Conservation (phyloP, 2,888 invertebrate species). For the Cosmia pyralina region DNA sequence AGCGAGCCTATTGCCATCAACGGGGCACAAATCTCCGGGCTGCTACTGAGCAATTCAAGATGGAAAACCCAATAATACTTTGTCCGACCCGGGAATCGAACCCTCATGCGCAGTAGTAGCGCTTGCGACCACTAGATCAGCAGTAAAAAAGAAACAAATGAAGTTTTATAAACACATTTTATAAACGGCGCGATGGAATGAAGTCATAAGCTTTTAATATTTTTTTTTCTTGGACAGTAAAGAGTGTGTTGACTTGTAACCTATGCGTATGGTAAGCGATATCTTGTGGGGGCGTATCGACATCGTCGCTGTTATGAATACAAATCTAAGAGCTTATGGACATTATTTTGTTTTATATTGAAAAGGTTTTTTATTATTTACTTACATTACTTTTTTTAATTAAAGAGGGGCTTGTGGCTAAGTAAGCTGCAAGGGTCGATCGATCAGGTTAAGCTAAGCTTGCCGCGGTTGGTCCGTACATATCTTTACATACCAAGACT, state of each 20-base stretch:
- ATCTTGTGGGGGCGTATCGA: constrained; percentile 54
- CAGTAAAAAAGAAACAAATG: constrained; percentile 28
- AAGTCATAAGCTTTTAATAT: constrained; percentile 53
- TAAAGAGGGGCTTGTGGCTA: no score
- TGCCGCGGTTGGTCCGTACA: no score
- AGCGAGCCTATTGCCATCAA: not conserved
- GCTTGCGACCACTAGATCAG: not conserved
- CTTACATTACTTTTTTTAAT: not conserved
- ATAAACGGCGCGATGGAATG: constrained; percentile 49
- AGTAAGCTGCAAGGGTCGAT: no score
- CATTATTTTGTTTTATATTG: constrained; percentile 25
- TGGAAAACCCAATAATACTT: not conserved
- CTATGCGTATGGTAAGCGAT: constrained; percentile 46
- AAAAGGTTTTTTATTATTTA: constrained; percentile 5
- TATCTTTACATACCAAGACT: no score
- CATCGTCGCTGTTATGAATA: constrained; percentile 42
- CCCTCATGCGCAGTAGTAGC: not conserved
- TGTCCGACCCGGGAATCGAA: not conserved
- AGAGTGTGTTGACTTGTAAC: constrained; percentile 60
- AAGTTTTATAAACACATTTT: constrained; percentile 37
- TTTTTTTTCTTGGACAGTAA: constrained; percentile 53
- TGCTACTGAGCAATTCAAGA: not conserved
- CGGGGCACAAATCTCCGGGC: not conserved
- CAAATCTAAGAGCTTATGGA: constrained; percentile 47
- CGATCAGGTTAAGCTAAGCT: no score